phyloP scores from a whole-genome alignment of 2,797 vertebrate species.

The Neoniphon sammara region DNA sequence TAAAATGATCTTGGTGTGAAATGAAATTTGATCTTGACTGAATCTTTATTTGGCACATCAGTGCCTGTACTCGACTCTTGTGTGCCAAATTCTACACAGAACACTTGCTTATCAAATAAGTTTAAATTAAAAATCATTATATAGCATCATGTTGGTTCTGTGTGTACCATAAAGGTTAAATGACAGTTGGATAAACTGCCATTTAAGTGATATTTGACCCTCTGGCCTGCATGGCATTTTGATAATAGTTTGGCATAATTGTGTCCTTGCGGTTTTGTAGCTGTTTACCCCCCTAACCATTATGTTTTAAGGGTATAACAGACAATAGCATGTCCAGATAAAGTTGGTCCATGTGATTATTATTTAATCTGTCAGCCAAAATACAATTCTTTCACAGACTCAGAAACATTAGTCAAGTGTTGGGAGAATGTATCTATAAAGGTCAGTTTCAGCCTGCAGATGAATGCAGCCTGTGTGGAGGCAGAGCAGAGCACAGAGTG shows the following conservation, averaged over 20 bases:
- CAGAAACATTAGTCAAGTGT: slow-evolving; percentile 1
- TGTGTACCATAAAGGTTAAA: no score
- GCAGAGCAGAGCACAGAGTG: slow-evolving; percentile 61
- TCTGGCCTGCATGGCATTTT: no score
- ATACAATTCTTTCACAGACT: slow-evolving; percentile 1
- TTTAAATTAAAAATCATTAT: no score
- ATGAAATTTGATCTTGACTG: background rate
- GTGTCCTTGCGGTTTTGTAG: no score
- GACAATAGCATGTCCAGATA: background rate
- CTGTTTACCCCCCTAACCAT: background rate
- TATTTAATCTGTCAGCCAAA: slow-evolving; percentile 20
- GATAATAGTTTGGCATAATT: no score
- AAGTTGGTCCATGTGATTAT: background rate
- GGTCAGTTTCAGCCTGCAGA: slow-evolving; percentile 46
- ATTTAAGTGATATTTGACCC: no score
- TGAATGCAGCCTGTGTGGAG: slow-evolving; percentile 56
- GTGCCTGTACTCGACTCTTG: background rate
- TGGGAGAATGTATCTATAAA: slow-evolving; percentile 45
- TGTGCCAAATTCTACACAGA: background rate
- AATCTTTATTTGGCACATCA: background rate
- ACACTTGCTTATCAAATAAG: no score
- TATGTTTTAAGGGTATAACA: background rate
- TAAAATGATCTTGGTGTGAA: no score
- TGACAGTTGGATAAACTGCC: no score
- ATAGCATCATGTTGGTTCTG: no score